These are phyloP conservation scores for Thryonomys swinderianus DNA, from an alignment of 2,113 vertebrate genomes.

Conservation along the genomic window DNA sequence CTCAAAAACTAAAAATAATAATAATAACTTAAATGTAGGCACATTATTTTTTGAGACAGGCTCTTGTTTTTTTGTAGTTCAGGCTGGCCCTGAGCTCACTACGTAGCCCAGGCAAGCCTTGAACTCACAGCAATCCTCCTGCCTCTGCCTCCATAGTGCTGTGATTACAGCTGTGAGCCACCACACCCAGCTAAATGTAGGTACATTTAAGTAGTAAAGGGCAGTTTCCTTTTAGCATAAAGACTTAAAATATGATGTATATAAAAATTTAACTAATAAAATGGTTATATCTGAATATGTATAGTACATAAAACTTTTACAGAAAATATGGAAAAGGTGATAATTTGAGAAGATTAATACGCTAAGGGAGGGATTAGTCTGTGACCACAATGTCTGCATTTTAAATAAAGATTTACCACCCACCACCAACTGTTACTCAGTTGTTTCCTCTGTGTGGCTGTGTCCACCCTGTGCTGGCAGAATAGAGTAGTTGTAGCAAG, in stretches of 20 bases:
- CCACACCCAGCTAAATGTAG: no score
- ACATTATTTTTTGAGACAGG: no score
- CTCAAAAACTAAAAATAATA: no score
- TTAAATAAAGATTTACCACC: conserved; percentile 22
- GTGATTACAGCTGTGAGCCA: no score
- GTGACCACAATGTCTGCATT: neutral
- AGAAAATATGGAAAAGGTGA: neutral
- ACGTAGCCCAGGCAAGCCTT: no score
- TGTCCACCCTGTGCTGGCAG: accelerated
- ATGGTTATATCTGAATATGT: neutral
- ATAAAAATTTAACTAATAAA: neutral
- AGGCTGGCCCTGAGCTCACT: no score
- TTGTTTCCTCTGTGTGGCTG: accelerated
- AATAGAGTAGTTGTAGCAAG: neutral
- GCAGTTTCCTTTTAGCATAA: neutral
- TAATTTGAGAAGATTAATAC: neutral
- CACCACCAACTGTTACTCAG: neutral
- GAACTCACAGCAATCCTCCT: no score
- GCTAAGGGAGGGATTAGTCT: neutral
- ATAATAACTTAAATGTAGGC: no score
- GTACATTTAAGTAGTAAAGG: neutral
- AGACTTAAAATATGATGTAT: neutral
- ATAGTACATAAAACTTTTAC: neutral
- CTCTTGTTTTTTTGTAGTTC: no score
- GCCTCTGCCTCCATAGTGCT: no score